These are phyloP conservation scores for Pyrrhosoma nymphula DNA, from an alignment of 2,888 invertebrate genomes.

Conservation along the genomic window DNA sequence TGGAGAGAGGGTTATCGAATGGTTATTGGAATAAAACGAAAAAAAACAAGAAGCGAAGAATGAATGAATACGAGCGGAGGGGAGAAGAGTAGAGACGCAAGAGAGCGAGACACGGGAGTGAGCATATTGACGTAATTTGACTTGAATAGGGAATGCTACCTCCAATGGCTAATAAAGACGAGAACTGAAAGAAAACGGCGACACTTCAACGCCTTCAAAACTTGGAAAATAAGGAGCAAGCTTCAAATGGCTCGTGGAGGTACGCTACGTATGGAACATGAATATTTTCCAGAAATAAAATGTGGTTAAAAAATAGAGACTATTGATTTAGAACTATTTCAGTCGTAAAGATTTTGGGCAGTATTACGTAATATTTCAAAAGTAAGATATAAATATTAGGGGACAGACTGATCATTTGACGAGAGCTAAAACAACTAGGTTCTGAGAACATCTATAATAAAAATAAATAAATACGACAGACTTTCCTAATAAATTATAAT, in stretches of 20 bases:
- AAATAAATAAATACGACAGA: too few species aligned
- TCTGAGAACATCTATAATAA: too few species aligned
- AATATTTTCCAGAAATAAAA: neutral
- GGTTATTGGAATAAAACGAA: constrained; percentile 23
- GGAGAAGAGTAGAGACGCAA: neutral
- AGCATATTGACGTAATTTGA: neutral
- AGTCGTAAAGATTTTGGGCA: too few species aligned
- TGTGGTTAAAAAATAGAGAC: too few species aligned
- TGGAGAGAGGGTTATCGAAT: neutral
- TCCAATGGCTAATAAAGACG: neutral
- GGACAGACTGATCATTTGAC: too few species aligned
- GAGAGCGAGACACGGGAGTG: neutral
- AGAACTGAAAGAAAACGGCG: neutral
- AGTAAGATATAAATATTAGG: too few species aligned
- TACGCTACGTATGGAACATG: neutral
- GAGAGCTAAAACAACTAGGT: too few species aligned
- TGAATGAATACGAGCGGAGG: neutral
- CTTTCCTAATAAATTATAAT: too few species aligned
- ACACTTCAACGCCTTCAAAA: neutral
- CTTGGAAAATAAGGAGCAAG: neutral
- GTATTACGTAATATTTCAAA: too few species aligned
- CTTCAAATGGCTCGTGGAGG: neutral
- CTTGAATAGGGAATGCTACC: neutral
- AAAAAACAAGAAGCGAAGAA: neutral
- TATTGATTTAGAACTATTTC: too few species aligned